These are phyloP conservation scores for Corapipo altera DNA, from an alignment of 2,113 vertebrate genomes.

Conservation along the genomic window DNA sequence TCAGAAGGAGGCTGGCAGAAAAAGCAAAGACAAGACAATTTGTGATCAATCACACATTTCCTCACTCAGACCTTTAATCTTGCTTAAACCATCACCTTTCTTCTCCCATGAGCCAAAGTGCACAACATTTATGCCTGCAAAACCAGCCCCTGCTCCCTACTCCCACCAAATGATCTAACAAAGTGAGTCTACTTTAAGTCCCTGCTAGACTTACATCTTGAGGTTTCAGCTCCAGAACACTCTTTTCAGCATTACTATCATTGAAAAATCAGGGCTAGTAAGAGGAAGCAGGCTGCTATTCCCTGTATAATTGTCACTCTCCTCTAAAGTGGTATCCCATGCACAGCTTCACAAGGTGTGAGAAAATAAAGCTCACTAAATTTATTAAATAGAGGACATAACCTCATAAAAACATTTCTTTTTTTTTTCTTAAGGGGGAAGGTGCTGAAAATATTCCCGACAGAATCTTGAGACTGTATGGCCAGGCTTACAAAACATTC, in stretches of 20 bases:
- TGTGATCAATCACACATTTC: background rate
- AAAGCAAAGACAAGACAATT: background rate
- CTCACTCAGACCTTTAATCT: background rate
- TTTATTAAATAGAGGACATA: constrained; percentile 46
- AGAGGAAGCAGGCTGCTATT: constrained; percentile 30
- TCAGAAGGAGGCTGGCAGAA: background rate
- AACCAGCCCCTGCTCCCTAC: background rate
- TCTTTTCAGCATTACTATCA: background rate
- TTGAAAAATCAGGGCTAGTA: background rate
- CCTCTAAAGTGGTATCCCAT: background rate
- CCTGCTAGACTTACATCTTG: background rate
- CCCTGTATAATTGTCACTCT: constrained; percentile 27
- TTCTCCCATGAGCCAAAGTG: background rate
- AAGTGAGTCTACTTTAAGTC: constrained; percentile 3
- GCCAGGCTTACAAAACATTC: background rate
- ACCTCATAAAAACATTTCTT: background rate
- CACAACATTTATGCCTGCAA: background rate
- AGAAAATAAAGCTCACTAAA: constrained; percentile 47
- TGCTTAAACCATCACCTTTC: background rate
- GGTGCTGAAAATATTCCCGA: background rate
- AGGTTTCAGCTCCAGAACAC: background rate
- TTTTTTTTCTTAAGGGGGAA: background rate
- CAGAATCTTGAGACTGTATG: background rate
- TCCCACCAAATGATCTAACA: background rate
- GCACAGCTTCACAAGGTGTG: constrained; percentile 36